Percentiles rank a stretch among this genome's conserved stretches.
phyloP scores from a whole-genome alignment of 2,797 vertebrate genomes.

The Paedocypris micromegethes region DNA sequence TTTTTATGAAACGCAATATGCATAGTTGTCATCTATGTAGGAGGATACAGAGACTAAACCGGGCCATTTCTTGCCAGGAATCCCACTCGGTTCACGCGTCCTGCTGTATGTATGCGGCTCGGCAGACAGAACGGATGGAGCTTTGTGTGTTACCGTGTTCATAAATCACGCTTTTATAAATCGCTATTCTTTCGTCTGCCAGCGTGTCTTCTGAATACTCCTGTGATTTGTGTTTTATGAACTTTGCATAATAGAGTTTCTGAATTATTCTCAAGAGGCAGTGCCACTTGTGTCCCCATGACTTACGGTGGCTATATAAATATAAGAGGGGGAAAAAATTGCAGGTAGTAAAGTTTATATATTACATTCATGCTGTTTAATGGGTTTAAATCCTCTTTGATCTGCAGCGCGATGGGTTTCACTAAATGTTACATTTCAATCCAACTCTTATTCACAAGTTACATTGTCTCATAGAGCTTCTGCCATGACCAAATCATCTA shows the following conservation, averaged over 20 bases:
- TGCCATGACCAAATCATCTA: too few relatives aligned
- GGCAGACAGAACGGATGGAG: slow-evolving; percentile 8
- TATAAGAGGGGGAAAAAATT: not conserved
- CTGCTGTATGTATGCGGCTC: not conserved
- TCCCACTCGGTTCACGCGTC: slow-evolving; percentile 6
- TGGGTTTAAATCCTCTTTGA: too few relatives aligned
- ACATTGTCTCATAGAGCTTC: too few relatives aligned
- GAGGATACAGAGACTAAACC: slow-evolving; percentile 15
- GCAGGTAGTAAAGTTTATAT: too few relatives aligned
- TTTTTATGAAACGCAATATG: slow-evolving; percentile 21
- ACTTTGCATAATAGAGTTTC: not conserved
- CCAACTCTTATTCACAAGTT: too few relatives aligned
- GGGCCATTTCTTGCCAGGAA: slow-evolving; percentile 13
- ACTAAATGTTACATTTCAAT: too few relatives aligned
- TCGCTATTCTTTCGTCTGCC: not conserved
- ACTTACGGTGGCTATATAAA: not conserved
- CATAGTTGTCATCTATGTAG: slow-evolving; percentile 14
- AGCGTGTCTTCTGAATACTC: not conserved
- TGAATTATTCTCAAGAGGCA: not conserved
- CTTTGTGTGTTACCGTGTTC: not conserved
- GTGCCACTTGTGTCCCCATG: not conserved
- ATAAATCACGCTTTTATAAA: not conserved
- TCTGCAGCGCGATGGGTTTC: too few relatives aligned
- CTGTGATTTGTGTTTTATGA: slow-evolving; percentile 2
- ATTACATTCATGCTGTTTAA: too few relatives aligned